Conservation (phyloP, 2,113 vertebrate species). For the Candoia aspera region DNA sequence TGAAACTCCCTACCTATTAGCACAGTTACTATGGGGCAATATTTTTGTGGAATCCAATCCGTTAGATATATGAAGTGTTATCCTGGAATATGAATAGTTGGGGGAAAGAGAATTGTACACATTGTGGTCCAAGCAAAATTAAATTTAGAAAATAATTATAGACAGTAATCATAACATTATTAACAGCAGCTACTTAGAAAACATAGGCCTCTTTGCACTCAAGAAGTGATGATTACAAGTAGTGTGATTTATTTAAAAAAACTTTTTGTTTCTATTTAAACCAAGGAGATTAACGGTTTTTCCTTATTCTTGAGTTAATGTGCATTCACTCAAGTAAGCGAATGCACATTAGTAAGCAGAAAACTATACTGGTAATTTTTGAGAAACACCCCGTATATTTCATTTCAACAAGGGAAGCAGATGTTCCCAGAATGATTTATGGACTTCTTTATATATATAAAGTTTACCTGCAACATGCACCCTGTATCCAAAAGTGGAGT, state of each 20-base stretch:
- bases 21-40: neutral
- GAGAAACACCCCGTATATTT: neutral
- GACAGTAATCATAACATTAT: too few species aligned
- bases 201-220: neutral
- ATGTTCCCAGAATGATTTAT: neutral
- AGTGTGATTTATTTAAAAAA: neutral
- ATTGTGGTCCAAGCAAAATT: neutral
- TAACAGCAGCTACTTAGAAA: neutral
- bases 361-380: neutral
- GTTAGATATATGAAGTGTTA: neutral
- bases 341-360: neutral
- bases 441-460: neutral
- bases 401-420: neutral
- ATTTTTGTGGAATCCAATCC: neutral
- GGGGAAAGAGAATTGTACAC: neutral
- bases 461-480: neutral
- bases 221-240: neutral
- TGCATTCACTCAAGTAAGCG: neutral
- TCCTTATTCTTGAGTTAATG: neutral
- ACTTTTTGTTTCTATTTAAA: neutral
- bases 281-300: neutral
- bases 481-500: neutral
- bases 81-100: neutral
- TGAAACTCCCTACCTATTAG: neutral
- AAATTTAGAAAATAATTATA: neutral